These are phyloP conservation scores for Bufotes viridis DNA, from an alignment of 2,797 vertebrate genomes.

Conservation along the genomic window DNA sequence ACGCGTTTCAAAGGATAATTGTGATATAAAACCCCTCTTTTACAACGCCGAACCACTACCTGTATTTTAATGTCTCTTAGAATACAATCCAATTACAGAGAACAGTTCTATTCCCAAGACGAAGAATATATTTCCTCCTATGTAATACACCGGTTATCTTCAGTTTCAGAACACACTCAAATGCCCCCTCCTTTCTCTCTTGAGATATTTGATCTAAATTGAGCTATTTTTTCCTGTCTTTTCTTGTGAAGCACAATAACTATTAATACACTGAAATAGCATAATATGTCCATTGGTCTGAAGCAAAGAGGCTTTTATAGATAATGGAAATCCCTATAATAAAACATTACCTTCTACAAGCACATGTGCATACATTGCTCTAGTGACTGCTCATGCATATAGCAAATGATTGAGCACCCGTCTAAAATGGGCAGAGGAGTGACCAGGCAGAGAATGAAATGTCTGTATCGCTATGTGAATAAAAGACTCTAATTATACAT, in stretches of 20 bases:
- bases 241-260: constrained; percentile 56
- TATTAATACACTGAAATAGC: constrained; percentile 51
- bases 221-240: constrained; percentile 52
- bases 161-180: constrained; percentile 17
- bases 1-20: neutral
- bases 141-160: constrained; percentile 31
- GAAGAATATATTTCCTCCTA: constrained; percentile 7
- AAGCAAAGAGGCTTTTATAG: constrained; percentile 56
- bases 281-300: constrained; percentile 55
- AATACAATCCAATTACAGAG: constrained; percentile 34
- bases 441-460: constrained; percentile 31
- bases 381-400: constrained; percentile 49
- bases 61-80: constrained; percentile 2
- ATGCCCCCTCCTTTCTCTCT: constrained; percentile 28
- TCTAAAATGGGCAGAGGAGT: constrained; percentile 34
- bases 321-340: constrained; percentile 60
- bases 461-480: constrained; percentile 40
- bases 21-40: neutral
- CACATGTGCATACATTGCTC: constrained; percentile 52
- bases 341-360: constrained; percentile 53
- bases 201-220: constrained; percentile 48
- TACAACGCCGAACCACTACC: neutral
- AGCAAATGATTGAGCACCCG: constrained; percentile 41
- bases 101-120: constrained; percentile 5
- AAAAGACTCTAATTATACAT: constrained; percentile 47